phyloP scores from a whole-genome alignment of 2,888 invertebrate species.

The Ophonus ardosiacus region DNA sequence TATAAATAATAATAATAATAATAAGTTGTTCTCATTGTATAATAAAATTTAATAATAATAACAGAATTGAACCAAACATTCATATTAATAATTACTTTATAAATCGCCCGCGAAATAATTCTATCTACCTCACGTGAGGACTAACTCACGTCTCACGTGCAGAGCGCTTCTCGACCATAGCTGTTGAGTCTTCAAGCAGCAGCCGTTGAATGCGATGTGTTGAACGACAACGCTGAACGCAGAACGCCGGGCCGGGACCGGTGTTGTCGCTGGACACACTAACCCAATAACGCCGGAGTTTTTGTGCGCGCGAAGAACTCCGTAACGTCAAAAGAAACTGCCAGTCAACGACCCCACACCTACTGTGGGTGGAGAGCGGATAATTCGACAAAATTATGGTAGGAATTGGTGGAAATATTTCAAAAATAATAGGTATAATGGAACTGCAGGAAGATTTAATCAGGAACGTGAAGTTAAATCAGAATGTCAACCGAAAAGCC shows the following conservation, averaged over 20 bases:
- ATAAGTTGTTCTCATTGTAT: too few species aligned
- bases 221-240: not conserved
- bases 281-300: constrained; percentile 60
- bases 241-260: not conserved
- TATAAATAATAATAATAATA: too few species aligned
- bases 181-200: not conserved
- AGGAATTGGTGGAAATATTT: not conserved
- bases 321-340: constrained; percentile 60
- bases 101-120: too few species aligned
- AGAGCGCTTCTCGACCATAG: not conserved
- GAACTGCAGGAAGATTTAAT: too few species aligned
- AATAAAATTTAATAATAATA: too few species aligned
- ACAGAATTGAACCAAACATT: too few species aligned
- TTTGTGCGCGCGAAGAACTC: constrained; percentile 53
- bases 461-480: too few species aligned
- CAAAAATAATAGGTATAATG: not conserved
- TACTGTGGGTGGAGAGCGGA: not conserved
- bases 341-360: constrained; percentile 48
- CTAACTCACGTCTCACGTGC: too few species aligned
- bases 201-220: not conserved
- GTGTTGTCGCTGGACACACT: constrained; percentile 55
- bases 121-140: constrained; percentile 17
- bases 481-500: too few species aligned
- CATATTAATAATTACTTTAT: too few species aligned
- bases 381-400: not conserved